Evolutionary conservation across 23 tunicate species (phyloP).

Genomic region (Phallusia fumigata): DNA sequence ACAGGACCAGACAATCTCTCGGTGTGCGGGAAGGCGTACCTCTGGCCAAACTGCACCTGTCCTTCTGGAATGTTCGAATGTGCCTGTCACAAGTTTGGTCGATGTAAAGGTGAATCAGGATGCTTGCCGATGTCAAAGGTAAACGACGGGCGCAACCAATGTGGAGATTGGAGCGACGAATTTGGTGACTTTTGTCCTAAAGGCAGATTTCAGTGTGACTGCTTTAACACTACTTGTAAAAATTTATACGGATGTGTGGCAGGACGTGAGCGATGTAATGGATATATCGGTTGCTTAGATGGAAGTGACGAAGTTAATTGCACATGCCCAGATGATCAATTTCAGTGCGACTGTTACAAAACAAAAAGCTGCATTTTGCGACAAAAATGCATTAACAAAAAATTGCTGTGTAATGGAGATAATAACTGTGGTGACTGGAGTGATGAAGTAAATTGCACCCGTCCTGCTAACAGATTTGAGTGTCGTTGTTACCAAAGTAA

Average conservation of each 20-base stretch:
- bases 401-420: background rate
- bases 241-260: too few relatives aligned
- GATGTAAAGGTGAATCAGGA: background rate
- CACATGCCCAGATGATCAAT: background rate
- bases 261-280: background rate
- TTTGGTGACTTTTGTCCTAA: background rate
- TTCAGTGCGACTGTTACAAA: background rate
- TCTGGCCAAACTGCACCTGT: too few relatives aligned
- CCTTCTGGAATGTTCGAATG: too few relatives aligned
- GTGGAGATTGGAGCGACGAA: conserved; percentile 17
- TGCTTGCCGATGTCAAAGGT: background rate
- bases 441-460: background rate
- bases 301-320: background rate
- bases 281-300: background rate
- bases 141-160: background rate
- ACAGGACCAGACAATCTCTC: too few relatives aligned
- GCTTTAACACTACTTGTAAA: background rate
- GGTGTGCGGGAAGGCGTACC: too few relatives aligned
- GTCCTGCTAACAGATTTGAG: background rate
- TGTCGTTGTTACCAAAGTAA: background rate
- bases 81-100: too few relatives aligned
- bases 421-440: background rate
- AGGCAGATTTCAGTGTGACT: background rate
- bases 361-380: too few relatives aligned
- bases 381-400: background rate